Evolutionary conservation across 1,140 invertebrate genomes (phyloP), one percentile per base, ranked within the genome.

Genomic region (Himalopsyche phryganea): DNA sequence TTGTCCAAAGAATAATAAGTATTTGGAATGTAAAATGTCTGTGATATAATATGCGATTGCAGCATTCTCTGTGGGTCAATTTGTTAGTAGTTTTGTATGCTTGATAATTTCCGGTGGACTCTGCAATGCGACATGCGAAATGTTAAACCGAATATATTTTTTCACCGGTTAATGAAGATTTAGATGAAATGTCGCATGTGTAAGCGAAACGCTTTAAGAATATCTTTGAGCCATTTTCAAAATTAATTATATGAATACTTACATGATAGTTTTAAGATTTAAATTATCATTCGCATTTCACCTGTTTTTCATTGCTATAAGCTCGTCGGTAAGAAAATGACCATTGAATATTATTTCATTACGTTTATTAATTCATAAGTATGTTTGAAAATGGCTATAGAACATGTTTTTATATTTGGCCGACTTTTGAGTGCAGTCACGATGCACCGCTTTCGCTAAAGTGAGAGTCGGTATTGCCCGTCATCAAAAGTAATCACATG

Each of bases 11-110:
- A 79, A 61, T 36, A 56, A 57, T 44, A 53, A 64, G 58, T 61
- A 65, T 65, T 61, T 65, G 58, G 63, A 61, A 58, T 51, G 33
- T 56, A 58, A 58, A 46, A 56, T 58, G 76, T 77, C 76, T 79
- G 76, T 79, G 76, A 79, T 79, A 78, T 77, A 75, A 72, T 74
- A 75, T 71, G 73, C 69, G 74, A 76, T 54, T 62, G 60, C 60
- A 53, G 63, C 57, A 51, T 65, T 74, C 69, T 74, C 74, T 70
- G 76, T 72, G 71, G 71, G 76, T 79, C 76, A 79, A 79, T 79
- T 58, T 64, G 62, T 60, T 59, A 52, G 61, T 62, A 59, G 50
- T 54, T 77, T 72, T 77, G 76, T 73, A 74, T 73, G 68, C 72
- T 75, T 77, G 74, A 72, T 68, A 71, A 71, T 72, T 72, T 69